Evolutionary conservation across 2,888 invertebrate species (phyloP).

Genomic region (Epinotia ramella): DNA sequence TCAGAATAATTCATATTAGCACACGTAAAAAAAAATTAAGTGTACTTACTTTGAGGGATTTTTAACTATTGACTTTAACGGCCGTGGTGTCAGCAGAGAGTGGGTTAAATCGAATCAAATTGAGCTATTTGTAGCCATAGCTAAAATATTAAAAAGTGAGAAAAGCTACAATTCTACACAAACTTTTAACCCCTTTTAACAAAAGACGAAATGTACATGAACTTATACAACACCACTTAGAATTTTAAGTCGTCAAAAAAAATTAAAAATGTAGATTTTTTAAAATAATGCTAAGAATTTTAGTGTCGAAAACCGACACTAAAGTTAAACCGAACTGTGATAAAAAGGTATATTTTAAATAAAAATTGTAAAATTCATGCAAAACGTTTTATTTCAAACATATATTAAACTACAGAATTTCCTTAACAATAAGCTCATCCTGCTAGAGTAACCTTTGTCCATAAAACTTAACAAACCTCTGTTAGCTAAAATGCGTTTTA

Average conservation of each 20-base stretch:
- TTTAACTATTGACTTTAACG: too few relatives aligned
- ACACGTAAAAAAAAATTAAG: neutral
- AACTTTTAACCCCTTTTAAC: neutral
- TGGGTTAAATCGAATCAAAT: neutral
- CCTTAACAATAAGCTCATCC: constrained; percentile 46
- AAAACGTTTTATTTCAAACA: constrained; percentile 61
- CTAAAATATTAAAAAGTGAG: neutral
- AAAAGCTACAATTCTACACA: neutral
- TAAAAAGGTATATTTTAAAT: constrained; percentile 49
- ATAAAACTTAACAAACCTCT: too few relatives aligned
- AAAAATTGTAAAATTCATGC: constrained; percentile 50
- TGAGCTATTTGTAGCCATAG: neutral
- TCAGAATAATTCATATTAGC: neutral
- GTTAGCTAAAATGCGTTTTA: too few relatives aligned
- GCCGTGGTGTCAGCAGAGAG: too few relatives aligned
- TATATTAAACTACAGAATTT: constrained; percentile 53
- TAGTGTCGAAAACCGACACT: neutral
- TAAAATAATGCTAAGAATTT: too few relatives aligned
- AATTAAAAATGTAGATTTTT: too few relatives aligned
- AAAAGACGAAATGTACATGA: neutral
- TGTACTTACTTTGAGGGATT: too few relatives aligned
- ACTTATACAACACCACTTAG: too few relatives aligned
- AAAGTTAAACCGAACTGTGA: constrained; percentile 22
- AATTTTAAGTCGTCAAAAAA: too few relatives aligned
- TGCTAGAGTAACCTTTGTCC: neutral